These are phyloP conservation scores for Kryphioiulus occultus DNA, from an alignment of 2,888 invertebrate genomes.

Conservation along the genomic window DNA sequence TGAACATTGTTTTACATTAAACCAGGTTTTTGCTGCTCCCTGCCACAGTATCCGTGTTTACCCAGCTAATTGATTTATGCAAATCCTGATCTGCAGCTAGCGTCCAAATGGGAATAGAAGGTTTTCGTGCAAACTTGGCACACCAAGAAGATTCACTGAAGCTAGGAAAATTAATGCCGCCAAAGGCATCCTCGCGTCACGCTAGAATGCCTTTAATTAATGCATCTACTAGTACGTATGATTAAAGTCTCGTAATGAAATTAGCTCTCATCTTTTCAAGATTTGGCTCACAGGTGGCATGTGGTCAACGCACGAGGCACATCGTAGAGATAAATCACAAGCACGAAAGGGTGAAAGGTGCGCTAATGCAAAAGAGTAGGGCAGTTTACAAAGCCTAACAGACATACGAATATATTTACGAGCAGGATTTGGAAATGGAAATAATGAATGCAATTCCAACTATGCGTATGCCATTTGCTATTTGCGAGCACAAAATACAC, in stretches of 20 bases:
- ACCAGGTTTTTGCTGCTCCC: no score
- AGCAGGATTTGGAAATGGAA: no score
- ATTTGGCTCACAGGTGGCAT: conserved; percentile 42
- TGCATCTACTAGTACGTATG: background rate
- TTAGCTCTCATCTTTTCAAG: conserved; percentile 43
- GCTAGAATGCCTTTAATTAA: conserved; percentile 45
- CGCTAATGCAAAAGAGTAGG: background rate
- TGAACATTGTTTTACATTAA: no score
- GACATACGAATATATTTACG: no score
- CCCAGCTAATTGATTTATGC: background rate
- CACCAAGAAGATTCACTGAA: conserved; percentile 39
- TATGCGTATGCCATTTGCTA: no score
- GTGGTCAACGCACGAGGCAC: conserved; percentile 28
- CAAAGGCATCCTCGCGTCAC: conserved; percentile 33
- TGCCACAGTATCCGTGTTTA: no score
- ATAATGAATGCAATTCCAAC: no score
- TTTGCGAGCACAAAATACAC: no score
- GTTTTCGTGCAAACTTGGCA: background rate
- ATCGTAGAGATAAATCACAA: background rate
- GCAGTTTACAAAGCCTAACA: no score
- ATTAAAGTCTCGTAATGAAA: conserved; percentile 43
- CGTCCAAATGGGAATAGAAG: background rate
- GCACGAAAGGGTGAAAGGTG: background rate
- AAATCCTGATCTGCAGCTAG: background rate
- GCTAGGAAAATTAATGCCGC: conserved; percentile 40